Evolutionary conservation across 2,113 vertebrate species (phyloP).

Genomic region (Leuciscus idus): DNA sequence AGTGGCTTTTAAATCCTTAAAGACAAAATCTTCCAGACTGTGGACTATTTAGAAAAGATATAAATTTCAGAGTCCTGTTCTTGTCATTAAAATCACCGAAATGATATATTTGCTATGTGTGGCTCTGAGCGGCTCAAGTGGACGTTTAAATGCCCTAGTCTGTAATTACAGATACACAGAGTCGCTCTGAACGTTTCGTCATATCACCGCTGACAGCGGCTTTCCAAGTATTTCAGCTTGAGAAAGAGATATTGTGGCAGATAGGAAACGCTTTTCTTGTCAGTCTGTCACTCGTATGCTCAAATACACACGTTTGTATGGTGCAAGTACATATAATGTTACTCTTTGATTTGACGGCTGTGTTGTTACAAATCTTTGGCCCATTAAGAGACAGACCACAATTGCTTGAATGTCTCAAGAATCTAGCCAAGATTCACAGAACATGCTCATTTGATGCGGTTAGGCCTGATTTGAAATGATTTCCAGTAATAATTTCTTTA

Average conservation of each 20-base stretch:
- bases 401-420: not conserved
- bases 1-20: too few species aligned
- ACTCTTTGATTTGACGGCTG: not conserved
- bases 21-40: too few species aligned
- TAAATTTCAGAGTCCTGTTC: too few species aligned
- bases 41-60: too few species aligned
- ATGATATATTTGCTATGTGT: not conserved
- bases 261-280: not conserved
- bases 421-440: not conserved
- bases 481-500: not conserved
- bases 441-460: not conserved
- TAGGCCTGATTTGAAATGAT: not conserved
- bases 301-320: not conserved
- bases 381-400: not conserved
- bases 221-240: not conserved
- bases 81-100: too few species aligned
- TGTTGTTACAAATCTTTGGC: constrained; percentile 6
- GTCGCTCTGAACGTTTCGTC: not conserved
- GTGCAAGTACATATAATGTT: not conserved
- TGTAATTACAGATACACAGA: not conserved
- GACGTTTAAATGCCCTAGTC: not conserved
- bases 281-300: not conserved
- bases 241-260: not conserved
- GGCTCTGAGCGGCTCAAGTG: not conserved
- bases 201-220: not conserved